phyloP scores from a whole-genome alignment of 2,888 invertebrate genomes.

The Cepaea hortensis region DNA sequence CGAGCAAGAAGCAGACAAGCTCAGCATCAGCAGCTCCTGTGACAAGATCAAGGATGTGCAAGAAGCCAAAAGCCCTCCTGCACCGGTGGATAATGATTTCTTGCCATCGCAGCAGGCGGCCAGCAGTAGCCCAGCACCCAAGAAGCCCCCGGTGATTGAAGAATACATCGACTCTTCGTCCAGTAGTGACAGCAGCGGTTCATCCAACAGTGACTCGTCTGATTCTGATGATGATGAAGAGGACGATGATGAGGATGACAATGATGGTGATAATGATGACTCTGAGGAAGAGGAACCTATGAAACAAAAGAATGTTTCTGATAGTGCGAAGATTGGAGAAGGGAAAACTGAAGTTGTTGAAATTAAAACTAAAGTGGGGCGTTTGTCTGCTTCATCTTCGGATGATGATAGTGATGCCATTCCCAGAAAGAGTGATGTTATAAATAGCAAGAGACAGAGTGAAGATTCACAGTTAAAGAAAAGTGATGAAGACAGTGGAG shows the following conservation, averaged over 20 bases:
- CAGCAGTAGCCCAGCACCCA: slow-evolving; percentile 31
- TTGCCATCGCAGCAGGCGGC: slow-evolving; percentile 8
- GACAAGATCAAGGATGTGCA: slow-evolving; percentile 41
- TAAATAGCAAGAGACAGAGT: not conserved
- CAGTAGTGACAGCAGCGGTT: slow-evolving; percentile 49
- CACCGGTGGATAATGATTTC: slow-evolving; percentile 26
- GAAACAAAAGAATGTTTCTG: slow-evolving; percentile 37
- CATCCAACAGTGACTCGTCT: slow-evolving; percentile 41
- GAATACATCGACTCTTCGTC: slow-evolving; percentile 48
- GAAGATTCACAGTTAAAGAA: slow-evolving; percentile 8
- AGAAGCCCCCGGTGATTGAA: slow-evolving; percentile 42
- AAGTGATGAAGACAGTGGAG: slow-evolving; percentile 48
- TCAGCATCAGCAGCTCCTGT: not conserved
- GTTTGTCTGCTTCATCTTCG: slow-evolving; percentile 45
- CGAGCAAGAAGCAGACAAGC: slow-evolving; percentile 39
- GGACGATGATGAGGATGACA: slow-evolving; percentile 40
- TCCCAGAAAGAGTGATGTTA: slow-evolving; percentile 35
- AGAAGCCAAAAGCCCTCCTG: slow-evolving; percentile 14
- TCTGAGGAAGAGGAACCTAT: slow-evolving; percentile 50
- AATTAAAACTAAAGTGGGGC: slow-evolving; percentile 41
- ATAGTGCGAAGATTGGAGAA: slow-evolving; percentile 25
- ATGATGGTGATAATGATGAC: slow-evolving; percentile 50
- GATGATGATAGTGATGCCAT: slow-evolving; percentile 45
- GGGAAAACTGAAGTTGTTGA: slow-evolving; percentile 20
- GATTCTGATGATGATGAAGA: slow-evolving; percentile 49